Conservation (phyloP, 2,113 vertebrate genomes). For the Gadus chalcogrammus region DNA sequence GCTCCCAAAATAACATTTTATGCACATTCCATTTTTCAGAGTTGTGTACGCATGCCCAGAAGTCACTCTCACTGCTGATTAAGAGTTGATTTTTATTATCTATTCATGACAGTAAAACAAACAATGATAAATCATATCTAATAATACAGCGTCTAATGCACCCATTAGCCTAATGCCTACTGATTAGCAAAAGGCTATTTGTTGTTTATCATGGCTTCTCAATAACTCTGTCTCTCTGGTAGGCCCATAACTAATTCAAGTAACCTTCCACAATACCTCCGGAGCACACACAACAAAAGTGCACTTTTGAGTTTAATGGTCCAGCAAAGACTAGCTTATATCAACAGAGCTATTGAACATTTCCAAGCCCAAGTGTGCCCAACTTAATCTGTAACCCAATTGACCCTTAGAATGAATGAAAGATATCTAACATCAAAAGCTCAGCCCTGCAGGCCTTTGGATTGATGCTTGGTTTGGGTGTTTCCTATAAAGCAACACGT, state of each 20-base stretch:
- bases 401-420: not conserved
- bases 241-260: not conserved
- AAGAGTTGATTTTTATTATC: not conserved
- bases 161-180: no score
- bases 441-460: no score
- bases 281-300: not conserved
- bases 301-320: not conserved
- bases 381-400: slow-evolving; percentile 9
- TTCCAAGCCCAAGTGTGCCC: not conserved
- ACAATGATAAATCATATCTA: not conserved
- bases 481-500: no score
- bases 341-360: not conserved
- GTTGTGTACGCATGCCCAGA: no score
- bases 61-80: not conserved
- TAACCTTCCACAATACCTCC: not conserved
- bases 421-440: not conserved
- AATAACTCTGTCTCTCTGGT: not conserved
- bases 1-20: not conserved
- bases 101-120: not conserved
- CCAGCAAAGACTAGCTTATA: not conserved
- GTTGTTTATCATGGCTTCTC: not conserved
- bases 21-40: not conserved
- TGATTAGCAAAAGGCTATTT: not conserved
- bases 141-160: not conserved
- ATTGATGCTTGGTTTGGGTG: no score